phyloP scores from a whole-genome alignment of 1,140 invertebrate genomes.

The Sminthurides bifidus region DNA sequence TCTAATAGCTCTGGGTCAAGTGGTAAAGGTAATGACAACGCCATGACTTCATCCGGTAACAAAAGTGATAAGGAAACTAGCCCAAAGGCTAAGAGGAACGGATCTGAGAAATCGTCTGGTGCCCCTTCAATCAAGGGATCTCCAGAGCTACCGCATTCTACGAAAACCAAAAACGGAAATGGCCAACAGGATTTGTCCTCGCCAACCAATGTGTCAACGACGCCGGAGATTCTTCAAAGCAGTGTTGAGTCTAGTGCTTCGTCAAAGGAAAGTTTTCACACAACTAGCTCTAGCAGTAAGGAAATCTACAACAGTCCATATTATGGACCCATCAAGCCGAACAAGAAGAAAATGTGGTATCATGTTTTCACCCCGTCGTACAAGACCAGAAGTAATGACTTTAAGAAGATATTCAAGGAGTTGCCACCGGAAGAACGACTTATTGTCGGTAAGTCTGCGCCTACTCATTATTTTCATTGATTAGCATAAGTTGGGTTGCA shows the following conservation, averaged over 20 bases:
- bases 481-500: too few relatives aligned
- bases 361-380: slow-evolving; percentile 83
- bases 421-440: slow-evolving; percentile 79
- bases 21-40: not conserved
- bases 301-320: not conserved
- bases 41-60: not conserved
- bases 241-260: not conserved
- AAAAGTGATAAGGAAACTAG: not conserved
- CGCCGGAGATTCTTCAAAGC: not conserved
- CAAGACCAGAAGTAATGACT: slow-evolving; percentile 82
- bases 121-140: not conserved
- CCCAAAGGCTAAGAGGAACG: not conserved
- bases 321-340: slow-evolving; percentile 7
- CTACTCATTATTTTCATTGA: too few relatives aligned
- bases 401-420: slow-evolving; percentile 83
- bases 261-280: not conserved
- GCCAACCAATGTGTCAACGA: not conserved
- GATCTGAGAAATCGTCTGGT: not conserved
- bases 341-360: slow-evolving; percentile 64
- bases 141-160: not conserved
- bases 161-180: not conserved
- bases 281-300: not conserved
- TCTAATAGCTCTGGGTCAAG: not conserved
- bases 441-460: slow-evolving; percentile 64
- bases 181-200: not conserved